These are phyloP conservation scores for Nyleta sp. DNA, from an alignment of 2,888 invertebrate species.

Conservation along the genomic window DNA sequence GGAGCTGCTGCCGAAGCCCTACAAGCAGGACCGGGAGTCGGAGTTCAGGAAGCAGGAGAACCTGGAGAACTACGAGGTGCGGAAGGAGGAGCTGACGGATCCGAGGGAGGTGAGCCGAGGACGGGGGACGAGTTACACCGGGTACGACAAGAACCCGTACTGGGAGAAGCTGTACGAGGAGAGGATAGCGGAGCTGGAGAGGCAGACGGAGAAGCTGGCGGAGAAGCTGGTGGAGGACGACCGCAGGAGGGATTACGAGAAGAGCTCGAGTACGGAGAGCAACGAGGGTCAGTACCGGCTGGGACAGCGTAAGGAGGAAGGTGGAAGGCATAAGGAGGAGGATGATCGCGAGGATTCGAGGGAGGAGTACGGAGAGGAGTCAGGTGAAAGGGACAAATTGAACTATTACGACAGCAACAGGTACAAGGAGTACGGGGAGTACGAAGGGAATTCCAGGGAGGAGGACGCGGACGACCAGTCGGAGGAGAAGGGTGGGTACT, in stretches of 20 bases:
- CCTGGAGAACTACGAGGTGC: slow-evolving; percentile 69
- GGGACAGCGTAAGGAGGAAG: neutral
- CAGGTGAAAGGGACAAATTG: slow-evolving; percentile 9
- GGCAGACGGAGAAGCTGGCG: slow-evolving; percentile 69
- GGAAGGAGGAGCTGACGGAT: slow-evolving; percentile 70
- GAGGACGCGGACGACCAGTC: slow-evolving; percentile 8
- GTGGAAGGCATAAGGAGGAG: neutral
- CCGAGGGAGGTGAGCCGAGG: slow-evolving; percentile 68
- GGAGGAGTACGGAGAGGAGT: slow-evolving; percentile 53
- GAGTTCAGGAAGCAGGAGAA: slow-evolving; percentile 70
- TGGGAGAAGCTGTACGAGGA: slow-evolving; percentile 72
- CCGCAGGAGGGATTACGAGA: slow-evolving; percentile 61
- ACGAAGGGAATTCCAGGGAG: slow-evolving; percentile 21
- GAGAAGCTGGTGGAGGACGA: slow-evolving; percentile 63
- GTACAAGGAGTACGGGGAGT: slow-evolving; percentile 20
- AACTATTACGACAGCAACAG: slow-evolving; percentile 26
- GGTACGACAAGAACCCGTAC: slow-evolving; percentile 67
- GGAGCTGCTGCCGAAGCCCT: slow-evolving; percentile 62
- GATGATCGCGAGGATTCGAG: slow-evolving; percentile 51
- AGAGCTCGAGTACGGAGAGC: slow-evolving; percentile 17
- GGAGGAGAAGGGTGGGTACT: slow-evolving; percentile 37
- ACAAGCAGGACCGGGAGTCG: slow-evolving; percentile 16
- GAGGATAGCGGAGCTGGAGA: slow-evolving; percentile 67
- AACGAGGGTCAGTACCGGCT: slow-evolving; percentile 36
- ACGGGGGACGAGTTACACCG: slow-evolving; percentile 46